These are phyloP conservation scores for Ophion costatus DNA, from an alignment of 2,888 invertebrate genomes.

Conservation along the genomic window DNA sequence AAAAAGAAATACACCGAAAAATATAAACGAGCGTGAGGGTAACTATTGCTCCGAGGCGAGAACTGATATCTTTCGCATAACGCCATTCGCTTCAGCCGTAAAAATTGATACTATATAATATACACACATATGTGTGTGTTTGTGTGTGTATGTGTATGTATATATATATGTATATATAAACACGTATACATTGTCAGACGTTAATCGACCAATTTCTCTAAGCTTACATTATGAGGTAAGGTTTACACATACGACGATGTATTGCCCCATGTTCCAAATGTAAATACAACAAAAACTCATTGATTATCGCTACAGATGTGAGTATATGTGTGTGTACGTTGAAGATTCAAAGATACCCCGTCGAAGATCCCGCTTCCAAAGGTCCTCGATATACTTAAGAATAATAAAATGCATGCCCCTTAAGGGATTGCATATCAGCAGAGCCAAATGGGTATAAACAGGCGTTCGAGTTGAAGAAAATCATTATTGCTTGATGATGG, in stretches of 20 bases:
- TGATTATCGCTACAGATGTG: constrained; percentile 69
- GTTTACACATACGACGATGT: constrained; percentile 68
- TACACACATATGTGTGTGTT: constrained; percentile 15
- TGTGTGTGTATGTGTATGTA: background rate
- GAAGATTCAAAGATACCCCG: constrained; percentile 7
- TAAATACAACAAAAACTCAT: constrained; percentile 73
- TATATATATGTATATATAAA: constrained; percentile 8
- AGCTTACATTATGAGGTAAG: constrained; percentile 72
- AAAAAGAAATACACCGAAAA: constrained; percentile 13
- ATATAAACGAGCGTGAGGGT: constrained; percentile 23
- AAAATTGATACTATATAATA: constrained; percentile 52
- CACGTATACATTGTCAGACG: constrained; percentile 61
- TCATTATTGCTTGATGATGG: constrained; percentile 74
- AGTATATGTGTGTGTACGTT: constrained; percentile 17
- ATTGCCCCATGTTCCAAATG: constrained; percentile 67
- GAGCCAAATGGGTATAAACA: background rate
- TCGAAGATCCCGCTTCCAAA: constrained; percentile 26
- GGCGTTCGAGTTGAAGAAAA: background rate
- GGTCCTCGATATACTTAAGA: background rate
- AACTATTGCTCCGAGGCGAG: constrained; percentile 37
- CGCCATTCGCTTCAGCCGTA: constrained; percentile 59
- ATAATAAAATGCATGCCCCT: background rate
- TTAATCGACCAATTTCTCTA: constrained; percentile 78
- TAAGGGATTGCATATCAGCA: background rate
- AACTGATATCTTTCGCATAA: constrained; percentile 57